A percentile compares a stretch with the other conserved stretches of the same genome.
phyloP scores from a whole-genome alignment of 2,888 invertebrate species.

The Phalangium opilio region DNA sequence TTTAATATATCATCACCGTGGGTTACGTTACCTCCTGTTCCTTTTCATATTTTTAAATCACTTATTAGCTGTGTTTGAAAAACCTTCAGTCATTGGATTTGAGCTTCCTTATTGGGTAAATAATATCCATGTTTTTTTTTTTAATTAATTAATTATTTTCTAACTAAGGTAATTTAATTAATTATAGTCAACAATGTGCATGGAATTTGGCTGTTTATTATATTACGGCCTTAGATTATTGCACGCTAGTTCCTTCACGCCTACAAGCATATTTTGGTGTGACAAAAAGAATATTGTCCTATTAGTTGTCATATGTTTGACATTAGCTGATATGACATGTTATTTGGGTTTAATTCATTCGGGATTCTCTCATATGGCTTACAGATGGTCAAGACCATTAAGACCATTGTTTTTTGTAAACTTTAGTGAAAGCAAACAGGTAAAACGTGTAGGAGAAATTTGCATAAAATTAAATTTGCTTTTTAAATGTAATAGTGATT shows the following conservation, averaged over 20 bases:
- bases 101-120: constrained; percentile 29
- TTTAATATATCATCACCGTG: constrained; percentile 28
- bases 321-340: constrained; percentile 20
- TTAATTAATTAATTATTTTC: not conserved
- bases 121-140: too few species aligned
- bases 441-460: constrained; percentile 6
- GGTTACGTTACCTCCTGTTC: constrained; percentile 27
- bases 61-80: constrained; percentile 30
- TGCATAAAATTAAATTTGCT: constrained; percentile 1
- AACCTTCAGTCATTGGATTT: constrained; percentile 27
- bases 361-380: constrained; percentile 20
- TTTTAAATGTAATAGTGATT: too few species aligned
- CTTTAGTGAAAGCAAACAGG: constrained; percentile 29
- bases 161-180: constrained; percentile 1
- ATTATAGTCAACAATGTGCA: constrained; percentile 26
- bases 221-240: constrained; percentile 29
- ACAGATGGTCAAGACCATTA: constrained; percentile 32
- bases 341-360: constrained; percentile 14
- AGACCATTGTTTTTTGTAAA: constrained; percentile 32
- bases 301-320: constrained; percentile 27
- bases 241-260: constrained; percentile 27
- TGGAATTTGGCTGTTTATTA: constrained; percentile 28
- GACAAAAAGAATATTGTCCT: constrained; percentile 32
- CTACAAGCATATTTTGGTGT: constrained; percentile 27
- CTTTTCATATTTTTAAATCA: constrained; percentile 27